Percentiles rank a stretch among this genome's conserved stretches.
phyloP scores from a whole-genome alignment of 2,113 vertebrate genomes.

The Odocoileus hemionus region DNA sequence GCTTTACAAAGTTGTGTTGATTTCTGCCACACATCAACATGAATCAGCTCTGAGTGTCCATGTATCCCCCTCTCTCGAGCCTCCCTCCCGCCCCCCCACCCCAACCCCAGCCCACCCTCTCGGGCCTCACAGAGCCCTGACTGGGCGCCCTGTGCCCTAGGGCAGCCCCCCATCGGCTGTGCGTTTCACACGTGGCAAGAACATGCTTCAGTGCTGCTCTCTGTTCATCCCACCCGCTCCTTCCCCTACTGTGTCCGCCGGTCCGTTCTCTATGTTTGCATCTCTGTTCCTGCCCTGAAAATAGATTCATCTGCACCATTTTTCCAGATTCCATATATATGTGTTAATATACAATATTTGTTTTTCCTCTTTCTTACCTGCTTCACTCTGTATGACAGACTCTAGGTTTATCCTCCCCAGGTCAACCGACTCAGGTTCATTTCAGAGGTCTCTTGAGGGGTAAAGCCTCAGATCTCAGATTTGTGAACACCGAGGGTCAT shows the following conservation, averaged over 20 bases:
- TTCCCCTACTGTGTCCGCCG: not conserved
- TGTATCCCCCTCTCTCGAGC: not conserved
- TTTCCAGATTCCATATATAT: not conserved
- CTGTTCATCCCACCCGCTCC: not conserved
- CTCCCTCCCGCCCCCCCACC: not conserved
- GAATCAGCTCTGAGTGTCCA: not conserved
- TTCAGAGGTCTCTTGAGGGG: not conserved
- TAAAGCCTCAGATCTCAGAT: not conserved
- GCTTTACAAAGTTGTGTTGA: not conserved
- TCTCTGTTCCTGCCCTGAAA: not conserved
- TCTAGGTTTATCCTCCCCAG: not conserved
- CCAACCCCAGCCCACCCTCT: accelerated
- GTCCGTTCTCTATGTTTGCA: not conserved
- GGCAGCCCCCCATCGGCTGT: not conserved
- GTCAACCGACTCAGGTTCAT: not conserved
- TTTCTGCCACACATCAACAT: not conserved
- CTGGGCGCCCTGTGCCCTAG: accelerated
- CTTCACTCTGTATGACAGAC: not conserved
- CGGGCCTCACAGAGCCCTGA: accelerated
- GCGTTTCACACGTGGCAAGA: not conserved
- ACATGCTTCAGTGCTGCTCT: not conserved
- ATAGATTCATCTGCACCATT: not conserved
- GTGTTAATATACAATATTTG: not conserved
- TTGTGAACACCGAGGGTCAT: not conserved
- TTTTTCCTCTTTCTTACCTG: not conserved